These are phyloP conservation scores for Platyrinchus mystaceus DNA, from an alignment of 2,797 vertebrate species.

Conservation along the genomic window DNA sequence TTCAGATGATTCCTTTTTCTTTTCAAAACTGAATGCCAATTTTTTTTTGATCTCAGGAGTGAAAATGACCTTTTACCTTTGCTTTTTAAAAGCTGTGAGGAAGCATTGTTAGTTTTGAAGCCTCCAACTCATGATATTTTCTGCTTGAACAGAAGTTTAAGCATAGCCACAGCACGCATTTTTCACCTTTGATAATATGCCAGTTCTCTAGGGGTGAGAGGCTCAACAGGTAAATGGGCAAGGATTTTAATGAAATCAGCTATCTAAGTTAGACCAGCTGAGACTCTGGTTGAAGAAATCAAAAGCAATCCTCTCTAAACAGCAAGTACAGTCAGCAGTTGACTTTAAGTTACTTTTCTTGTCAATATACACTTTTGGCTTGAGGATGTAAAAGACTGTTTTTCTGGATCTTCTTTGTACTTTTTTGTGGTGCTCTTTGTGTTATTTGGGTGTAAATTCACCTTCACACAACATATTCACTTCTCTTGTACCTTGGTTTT, in stretches of 20 bases:
- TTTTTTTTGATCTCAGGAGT: neutral
- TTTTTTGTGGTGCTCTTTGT: neutral
- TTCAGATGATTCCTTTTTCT: conserved; percentile 1
- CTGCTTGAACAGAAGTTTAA: neutral
- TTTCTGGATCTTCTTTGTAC: neutral
- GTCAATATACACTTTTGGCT: neutral
- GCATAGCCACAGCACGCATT: neutral
- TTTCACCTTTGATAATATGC: neutral
- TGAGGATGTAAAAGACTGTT: neutral
- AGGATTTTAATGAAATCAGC: neutral
- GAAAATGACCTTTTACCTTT: neutral
- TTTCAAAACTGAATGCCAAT: conserved; percentile 3
- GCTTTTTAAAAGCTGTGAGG: neutral
- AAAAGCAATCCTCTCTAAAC: neutral
- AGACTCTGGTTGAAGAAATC: neutral
- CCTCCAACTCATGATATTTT: neutral
- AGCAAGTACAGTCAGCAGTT: neutral
- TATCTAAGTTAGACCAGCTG: neutral
- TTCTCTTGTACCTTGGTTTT: neutral
- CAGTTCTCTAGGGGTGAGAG: neutral
- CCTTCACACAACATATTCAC: neutral
- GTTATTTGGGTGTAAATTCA: neutral
- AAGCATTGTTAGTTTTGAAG: conserved; percentile 20
- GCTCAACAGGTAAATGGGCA: neutral
- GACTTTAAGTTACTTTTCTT: neutral